A percentile compares a stretch with the other conserved stretches of the same genome.
These are phyloP conservation scores for Hippocampus barbouri DNA, from an alignment of 2,113 vertebrate species.

Conservation along the genomic window DNA sequence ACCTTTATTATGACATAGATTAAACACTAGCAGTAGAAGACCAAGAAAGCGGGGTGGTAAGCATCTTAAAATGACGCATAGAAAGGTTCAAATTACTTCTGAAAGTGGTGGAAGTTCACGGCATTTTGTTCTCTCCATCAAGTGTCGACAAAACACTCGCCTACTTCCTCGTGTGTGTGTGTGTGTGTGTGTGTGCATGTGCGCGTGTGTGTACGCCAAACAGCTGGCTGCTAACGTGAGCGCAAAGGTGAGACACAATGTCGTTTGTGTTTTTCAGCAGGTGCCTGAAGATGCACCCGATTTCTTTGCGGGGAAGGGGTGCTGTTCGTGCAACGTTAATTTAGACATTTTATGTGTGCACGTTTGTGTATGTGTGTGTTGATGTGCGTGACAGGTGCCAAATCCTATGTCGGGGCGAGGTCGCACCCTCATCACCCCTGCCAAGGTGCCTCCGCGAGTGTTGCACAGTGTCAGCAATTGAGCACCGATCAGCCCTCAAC, in stretches of 20 bases:
- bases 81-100: too few species aligned
- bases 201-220: slow-evolving; percentile 1
- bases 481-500: slow-evolving; percentile 60
- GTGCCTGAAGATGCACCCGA: slow-evolving; percentile 2
- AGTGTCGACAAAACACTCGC: background rate
- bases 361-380: slow-evolving; percentile 28
- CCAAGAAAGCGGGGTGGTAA: too few species aligned
- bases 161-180: background rate
- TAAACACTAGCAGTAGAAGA: background rate
- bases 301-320: background rate
- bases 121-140: too few species aligned
- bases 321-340: slow-evolving; percentile 18
- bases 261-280: slow-evolving; percentile 20
- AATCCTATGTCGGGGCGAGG: slow-evolving; percentile 67
- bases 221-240: slow-evolving; percentile 45
- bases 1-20: background rate
- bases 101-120: too few species aligned
- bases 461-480: slow-evolving; percentile 86
- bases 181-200: background rate
- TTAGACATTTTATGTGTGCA: slow-evolving; percentile 4
- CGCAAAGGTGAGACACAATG: slow-evolving; percentile 51
- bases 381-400: slow-evolving; percentile 52
- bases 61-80: too few species aligned
- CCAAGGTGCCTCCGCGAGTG: slow-evolving; percentile 82
- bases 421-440: slow-evolving; percentile 60